These are phyloP conservation scores for Pempheris klunzingeri DNA, from an alignment of 2,797 vertebrate genomes.

Conservation along the genomic window DNA sequence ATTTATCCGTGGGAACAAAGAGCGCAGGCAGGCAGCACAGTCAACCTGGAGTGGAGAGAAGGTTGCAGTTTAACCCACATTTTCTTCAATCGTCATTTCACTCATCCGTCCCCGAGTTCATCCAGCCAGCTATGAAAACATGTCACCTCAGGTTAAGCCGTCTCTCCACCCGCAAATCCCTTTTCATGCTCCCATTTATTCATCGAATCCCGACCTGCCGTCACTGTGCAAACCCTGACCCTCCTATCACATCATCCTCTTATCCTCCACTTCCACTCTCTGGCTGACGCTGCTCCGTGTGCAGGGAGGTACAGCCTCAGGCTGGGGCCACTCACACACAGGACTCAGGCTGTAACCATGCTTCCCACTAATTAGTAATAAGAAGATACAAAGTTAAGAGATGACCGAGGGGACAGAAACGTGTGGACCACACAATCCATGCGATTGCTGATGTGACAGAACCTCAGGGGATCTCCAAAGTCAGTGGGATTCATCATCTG, in stretches of 20 bases:
- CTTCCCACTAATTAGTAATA: no score
- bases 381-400: no score
- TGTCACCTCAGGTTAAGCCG: constrained; percentile 34
- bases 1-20: constrained; percentile 35
- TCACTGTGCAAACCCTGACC: neutral
- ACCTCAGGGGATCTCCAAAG: neutral
- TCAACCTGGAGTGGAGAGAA: neutral
- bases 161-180: constrained; percentile 22
- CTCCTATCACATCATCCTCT: constrained; percentile 23
- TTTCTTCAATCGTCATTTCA: neutral
- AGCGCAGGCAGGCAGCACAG: constrained; percentile 19
- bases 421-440: no score
- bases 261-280: constrained; percentile 15
- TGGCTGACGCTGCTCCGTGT: neutral
- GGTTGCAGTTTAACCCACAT: neutral
- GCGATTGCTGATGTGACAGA: no score
- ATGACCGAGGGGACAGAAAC: no score
- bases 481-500: neutral
- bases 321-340: neutral
- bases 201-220: constrained; percentile 18
- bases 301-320: neutral
- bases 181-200: constrained; percentile 16
- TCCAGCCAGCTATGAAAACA: constrained; percentile 15
- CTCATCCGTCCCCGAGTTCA: constrained; percentile 3
- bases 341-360: no score